These are phyloP conservation scores for Ericerus pela DNA, from an alignment of 1,140 invertebrate genomes.

Conservation along the genomic window DNA sequence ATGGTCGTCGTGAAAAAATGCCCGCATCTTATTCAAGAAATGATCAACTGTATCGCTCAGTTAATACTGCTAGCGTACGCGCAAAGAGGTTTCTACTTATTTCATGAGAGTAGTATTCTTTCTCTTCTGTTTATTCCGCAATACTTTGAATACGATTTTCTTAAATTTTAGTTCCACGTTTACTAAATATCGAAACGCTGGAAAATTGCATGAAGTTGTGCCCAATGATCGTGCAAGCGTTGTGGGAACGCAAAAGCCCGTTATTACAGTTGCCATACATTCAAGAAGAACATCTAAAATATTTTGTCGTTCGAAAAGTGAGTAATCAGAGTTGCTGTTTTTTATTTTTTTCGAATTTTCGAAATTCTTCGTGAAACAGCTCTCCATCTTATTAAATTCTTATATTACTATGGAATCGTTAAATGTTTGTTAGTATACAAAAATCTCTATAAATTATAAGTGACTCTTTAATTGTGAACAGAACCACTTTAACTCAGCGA, in stretches of 20 bases:
- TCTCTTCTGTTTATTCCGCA: neutral
- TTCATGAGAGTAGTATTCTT: neutral
- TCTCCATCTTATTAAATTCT: too few species aligned
- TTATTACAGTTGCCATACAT: constrained; percentile 91
- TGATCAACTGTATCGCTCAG: constrained; percentile 90
- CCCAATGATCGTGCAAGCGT: constrained; percentile 90
- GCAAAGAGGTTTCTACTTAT: constrained; percentile 52
- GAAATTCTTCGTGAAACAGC: too few species aligned
- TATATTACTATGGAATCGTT: too few species aligned
- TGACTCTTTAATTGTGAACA: too few species aligned
- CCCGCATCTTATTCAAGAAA: constrained; percentile 93
- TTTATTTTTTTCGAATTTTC: too few species aligned
- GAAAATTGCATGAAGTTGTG: constrained; percentile 95
- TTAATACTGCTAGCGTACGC: constrained; percentile 82
- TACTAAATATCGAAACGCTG: constrained; percentile 85
- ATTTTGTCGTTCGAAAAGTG: constrained; percentile 73
- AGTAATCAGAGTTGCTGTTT: too few species aligned
- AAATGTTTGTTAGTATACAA: too few species aligned
- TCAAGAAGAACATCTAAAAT: constrained; percentile 80
- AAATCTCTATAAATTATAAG: too few species aligned
- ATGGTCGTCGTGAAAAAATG: constrained; percentile 82
- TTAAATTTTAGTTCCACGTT: constrained; percentile 41
- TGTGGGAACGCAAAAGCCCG: constrained; percentile 88
- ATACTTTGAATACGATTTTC: neutral
- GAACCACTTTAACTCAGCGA: too few species aligned